phyloP scores from a whole-genome alignment of 2,113 vertebrate species.

The Chaetura pelagica region DNA sequence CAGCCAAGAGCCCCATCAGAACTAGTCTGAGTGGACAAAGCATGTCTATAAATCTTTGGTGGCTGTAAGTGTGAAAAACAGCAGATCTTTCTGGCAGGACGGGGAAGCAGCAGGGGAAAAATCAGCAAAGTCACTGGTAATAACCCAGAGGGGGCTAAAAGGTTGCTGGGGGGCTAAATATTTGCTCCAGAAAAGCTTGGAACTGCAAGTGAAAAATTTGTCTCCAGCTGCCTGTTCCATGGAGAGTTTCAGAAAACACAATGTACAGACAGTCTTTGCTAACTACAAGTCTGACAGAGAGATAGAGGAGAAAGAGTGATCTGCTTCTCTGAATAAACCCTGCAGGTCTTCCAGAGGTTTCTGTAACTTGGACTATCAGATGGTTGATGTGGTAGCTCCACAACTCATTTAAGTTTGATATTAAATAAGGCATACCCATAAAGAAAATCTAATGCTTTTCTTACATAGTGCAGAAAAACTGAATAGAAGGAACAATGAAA shows the following conservation, averaged over 20 bases:
- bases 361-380: neutral
- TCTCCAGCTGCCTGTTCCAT: neutral
- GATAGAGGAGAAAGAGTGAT: neutral
- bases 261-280: neutral
- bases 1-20: neutral
- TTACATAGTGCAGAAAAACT: neutral
- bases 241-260: neutral
- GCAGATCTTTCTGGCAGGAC: neutral
- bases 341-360: neutral
- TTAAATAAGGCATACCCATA: neutral
- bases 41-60: neutral
- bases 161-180: neutral
- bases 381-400: neutral
- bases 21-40: neutral
- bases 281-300: neutral
- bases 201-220: neutral
- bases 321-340: neutral
- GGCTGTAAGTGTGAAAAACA: neutral
- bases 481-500: neutral
- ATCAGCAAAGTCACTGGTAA: neutral
- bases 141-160: neutral
- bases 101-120: conserved; percentile 1
- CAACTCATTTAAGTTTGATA: neutral
- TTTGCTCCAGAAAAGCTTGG: neutral
- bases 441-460: neutral